Conservation (phyloP, 2,888 invertebrate species). For the Drosophila melanosoma region DNA sequence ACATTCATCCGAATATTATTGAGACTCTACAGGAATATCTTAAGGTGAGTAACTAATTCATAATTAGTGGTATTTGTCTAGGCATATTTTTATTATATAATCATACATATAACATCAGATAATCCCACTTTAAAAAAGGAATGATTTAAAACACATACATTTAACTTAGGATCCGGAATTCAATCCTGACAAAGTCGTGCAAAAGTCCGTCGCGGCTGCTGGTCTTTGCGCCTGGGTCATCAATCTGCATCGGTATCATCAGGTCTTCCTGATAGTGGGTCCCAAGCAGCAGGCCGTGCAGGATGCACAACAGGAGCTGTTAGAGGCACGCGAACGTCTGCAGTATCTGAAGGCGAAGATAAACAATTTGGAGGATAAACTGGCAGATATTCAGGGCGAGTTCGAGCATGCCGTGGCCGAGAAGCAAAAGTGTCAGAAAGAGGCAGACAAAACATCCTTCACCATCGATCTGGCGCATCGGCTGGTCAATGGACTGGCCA, state of each 20-base stretch:
- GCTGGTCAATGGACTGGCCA: conserved; percentile 95
- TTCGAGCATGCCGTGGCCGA: conserved; percentile 94
- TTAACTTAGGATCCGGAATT: conserved; percentile 89
- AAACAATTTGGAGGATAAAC: conserved; percentile 89
- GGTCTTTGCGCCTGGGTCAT: conserved; percentile 98
- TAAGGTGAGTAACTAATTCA: conserved; percentile 55
- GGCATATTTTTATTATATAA: background rate
- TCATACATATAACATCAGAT: background rate
- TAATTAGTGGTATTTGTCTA: background rate
- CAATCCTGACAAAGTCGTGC: conserved; percentile 92
- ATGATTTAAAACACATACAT: background rate
- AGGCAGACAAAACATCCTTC: conserved; percentile 95
- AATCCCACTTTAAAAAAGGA: background rate
- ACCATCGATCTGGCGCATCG: conserved; percentile 97
- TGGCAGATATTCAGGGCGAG: conserved; percentile 91
- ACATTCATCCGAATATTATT: conserved; percentile 94
- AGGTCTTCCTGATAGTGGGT: conserved; percentile 96
- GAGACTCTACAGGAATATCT: conserved; percentile 88
- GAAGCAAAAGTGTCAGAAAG: conserved; percentile 95
- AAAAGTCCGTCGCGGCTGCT: conserved; percentile 96
- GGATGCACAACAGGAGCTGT: conserved; percentile 93
- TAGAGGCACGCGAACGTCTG: conserved; percentile 92
- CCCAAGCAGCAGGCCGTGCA: conserved; percentile 95
- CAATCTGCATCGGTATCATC: conserved; percentile 95
- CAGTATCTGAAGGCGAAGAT: conserved; percentile 90